Conservation (phyloP, 1,140 invertebrate genomes). For the Rhopalosiphum maidis region DNA sequence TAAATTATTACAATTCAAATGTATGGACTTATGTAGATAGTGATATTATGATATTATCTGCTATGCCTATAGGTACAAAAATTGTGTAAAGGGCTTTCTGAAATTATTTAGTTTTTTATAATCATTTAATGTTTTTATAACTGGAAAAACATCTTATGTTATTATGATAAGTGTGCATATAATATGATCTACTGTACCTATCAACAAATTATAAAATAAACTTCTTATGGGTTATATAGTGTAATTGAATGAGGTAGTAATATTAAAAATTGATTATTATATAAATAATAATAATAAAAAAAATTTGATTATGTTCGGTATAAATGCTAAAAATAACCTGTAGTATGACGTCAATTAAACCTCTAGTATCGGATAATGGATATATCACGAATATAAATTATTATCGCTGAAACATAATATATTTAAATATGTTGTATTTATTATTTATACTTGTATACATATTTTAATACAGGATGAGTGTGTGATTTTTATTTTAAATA, state of each 20-base stretch:
- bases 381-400: neutral
- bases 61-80: neutral
- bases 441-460: neutral
- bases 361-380: neutral
- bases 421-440: neutral
- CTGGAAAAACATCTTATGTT: neutral
- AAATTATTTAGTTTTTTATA: neutral
- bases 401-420: neutral
- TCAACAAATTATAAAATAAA: neutral
- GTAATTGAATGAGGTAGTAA: neutral
- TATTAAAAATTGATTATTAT: constrained; percentile 17
- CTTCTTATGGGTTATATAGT: neutral
- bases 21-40: neutral
- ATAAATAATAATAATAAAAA: neutral
- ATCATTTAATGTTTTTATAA: neutral
- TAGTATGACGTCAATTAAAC: neutral
- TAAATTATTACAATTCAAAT: neutral
- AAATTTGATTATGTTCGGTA: neutral
- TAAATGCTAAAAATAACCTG: neutral
- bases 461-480: neutral
- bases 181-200: neutral
- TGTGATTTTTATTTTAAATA: neutral
- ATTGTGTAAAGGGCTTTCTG: neutral
- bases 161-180: neutral
- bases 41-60: neutral